These are phyloP conservation scores for Lysiphlebus fabarum DNA, from an alignment of 1,140 invertebrate species.

Conservation along the genomic window DNA sequence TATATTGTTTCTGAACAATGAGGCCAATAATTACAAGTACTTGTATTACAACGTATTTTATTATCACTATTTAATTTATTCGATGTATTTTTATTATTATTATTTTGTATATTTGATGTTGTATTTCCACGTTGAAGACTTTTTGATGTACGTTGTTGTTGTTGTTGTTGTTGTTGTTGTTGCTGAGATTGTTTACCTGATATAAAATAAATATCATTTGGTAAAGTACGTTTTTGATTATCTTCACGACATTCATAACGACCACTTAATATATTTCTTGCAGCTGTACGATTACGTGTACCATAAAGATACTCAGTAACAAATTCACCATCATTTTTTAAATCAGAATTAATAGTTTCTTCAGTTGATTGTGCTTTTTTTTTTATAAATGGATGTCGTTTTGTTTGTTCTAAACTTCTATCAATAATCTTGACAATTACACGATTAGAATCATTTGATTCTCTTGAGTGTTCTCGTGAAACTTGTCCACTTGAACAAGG, in stretches of 20 bases:
- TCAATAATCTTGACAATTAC: slow-evolving; percentile 48
- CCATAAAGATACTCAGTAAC: slow-evolving; percentile 60
- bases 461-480: slow-evolving; percentile 39
- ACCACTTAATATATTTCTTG: slow-evolving; percentile 52
- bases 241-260: slow-evolving; percentile 52
- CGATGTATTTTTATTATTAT: too few species aligned
- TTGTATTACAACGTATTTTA: slow-evolving; percentile 54
- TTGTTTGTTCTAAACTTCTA: slow-evolving; percentile 34
- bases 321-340: slow-evolving; percentile 56
- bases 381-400: slow-evolving; percentile 41
- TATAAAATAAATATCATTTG: slow-evolving; percentile 56
- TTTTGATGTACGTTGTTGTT: slow-evolving; percentile 34
- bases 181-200: slow-evolving; percentile 43
- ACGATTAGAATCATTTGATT: slow-evolving; percentile 44
- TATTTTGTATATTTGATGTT: slow-evolving; percentile 41
- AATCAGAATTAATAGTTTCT: slow-evolving; percentile 51
- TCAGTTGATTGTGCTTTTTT: slow-evolving; percentile 52
- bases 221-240: slow-evolving; percentile 36
- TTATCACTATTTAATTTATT: slow-evolving; percentile 37
- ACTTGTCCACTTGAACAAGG: slow-evolving; percentile 36
- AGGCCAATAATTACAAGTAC: slow-evolving; percentile 60
- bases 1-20: slow-evolving; percentile 55
- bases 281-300: slow-evolving; percentile 53
- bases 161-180: slow-evolving; percentile 33
- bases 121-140: slow-evolving; percentile 54